Base-by-base conservation (phyloP, 92 coral and sea anemone genomes). In the Phenganax stokvisi region DNA sequence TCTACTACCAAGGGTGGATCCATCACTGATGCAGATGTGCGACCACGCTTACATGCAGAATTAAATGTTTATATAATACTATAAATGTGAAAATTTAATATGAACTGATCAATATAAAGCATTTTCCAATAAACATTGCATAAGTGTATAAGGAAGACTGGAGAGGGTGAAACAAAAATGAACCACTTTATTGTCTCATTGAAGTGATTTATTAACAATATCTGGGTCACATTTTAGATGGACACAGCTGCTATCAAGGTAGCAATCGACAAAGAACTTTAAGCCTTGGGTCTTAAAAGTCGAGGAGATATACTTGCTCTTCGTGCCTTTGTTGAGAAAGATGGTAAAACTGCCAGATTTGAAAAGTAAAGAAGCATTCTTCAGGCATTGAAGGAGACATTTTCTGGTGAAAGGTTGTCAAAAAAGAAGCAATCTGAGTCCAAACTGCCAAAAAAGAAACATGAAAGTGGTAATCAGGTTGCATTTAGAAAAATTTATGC, bases 401-500 rank as follows among this genome's bases (percentile, higher is more conserved):
- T 61, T 7, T 12, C 28, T 15, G 3, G 67, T 0, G 25, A 15
- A 61, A 61, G 28, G 25, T 61, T 12, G n/a, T 28, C 25, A 61
- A 61, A 17, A 61, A 61, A 28, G 25, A 61, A 13, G 67, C 6
- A 61, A 61, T 7, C n/a, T 17, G 28, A 7, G 12, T 37, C 70
- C 12, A 12, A n/a, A 64, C 10, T n/a, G 47, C 12, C 37, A 7
- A 5, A 9, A 15, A 27, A 6, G 7, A 85, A 85, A 72, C 47
- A 37, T 37, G 47, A 37, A 2, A 37, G 47, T 37, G 47, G 47
- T 37, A 37, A 37, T 37, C 47, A 37, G 47, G 83, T 62, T 12
- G 58, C 77, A 78, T 30, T 62, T 29, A 13, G 79, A 56, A 85
- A 79, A 78, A 25, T 85, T 17, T 72, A 67, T 64, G 54, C 80